Conservation (phyloP, 2,113 vertebrate genomes). For the Pipa parva region DNA sequence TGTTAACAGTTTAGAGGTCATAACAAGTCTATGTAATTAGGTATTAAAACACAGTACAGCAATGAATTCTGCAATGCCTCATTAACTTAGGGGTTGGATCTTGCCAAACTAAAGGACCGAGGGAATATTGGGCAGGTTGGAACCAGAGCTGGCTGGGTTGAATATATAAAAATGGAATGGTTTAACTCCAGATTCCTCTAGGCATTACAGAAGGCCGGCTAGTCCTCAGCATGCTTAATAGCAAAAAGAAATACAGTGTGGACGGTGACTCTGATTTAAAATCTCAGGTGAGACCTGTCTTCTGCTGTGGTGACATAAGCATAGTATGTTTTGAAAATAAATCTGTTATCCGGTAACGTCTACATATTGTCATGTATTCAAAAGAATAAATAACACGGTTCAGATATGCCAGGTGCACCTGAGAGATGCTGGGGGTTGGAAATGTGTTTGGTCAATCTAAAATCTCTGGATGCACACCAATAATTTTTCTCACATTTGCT, state of each 20-base stretch:
- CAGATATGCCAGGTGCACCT: no score
- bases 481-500: no score
- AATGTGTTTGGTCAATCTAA: no score
- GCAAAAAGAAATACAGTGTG: conserved; percentile 67
- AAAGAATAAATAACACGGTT: no score
- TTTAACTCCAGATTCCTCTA: conserved; percentile 30
- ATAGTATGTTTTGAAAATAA: no score
- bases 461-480: no score
- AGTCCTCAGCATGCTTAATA: conserved; percentile 55
- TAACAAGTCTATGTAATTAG: conserved; percentile 46
- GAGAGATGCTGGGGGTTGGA: no score
- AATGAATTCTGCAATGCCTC: conserved; percentile 29
- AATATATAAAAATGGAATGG: conserved; percentile 55
- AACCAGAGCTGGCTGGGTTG: conserved; percentile 55
- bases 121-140: conserved; percentile 33
- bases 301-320: neutral
- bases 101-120: conserved; percentile 11
- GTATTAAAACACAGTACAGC: conserved; percentile 12
- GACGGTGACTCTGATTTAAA: conserved; percentile 55
- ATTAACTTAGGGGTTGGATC: conserved; percentile 6
- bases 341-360: no score
- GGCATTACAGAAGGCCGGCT: conserved; percentile 23
- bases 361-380: no score
- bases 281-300: conserved; percentile 65
- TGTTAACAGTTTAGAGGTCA: conserved; percentile 47